Base-by-base conservation (phyloP, 2,888 invertebrate genomes). In the Saturnia pavonia region DNA sequence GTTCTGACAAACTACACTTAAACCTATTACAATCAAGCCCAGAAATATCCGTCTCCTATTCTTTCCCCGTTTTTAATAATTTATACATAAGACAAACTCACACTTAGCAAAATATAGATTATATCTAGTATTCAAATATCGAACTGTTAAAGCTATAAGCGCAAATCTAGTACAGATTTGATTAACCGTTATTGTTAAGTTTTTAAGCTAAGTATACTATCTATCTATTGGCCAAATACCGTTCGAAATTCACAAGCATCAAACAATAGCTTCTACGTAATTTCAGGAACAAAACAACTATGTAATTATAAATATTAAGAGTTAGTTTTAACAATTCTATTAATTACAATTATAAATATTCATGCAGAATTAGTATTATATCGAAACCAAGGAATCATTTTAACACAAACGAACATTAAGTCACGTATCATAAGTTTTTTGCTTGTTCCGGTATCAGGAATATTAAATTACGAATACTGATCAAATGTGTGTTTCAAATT, bases 361-460 rank as follows among this genome's bases (percentile, higher is more conserved):
- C 65, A 40, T 65, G 65, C 19, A 19, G 7, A n/a, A 40, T 65
- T 40, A 40, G 40, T 65, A 65, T 65, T 65, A 40, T 65, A 65
- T 65, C 65, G n/a, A n/a, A 65, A 65, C 65, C 40, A 65, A 65
- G 65, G 11, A 65, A 8, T 40, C 7, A 11, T 65, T 65, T 65
- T 9, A n/a, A 19, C 9, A 40, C 11, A 40, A 65, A n/a, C 3
- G 34, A 9, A 40, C 3, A 40, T 65, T 40, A 65, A 14, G 65
- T 40, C 40, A 65, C 65, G 65, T 65, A 65, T 40, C 34, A 40
- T n/a, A 65, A 4, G 40, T 19, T 65, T 65, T n/a, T 34, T 65
- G 54, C 19, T 22, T n/a, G 54, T 54, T 22, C 54, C 54, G 22
- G 22, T 54, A 54, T 54, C n/a, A 54, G 9, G 22, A 54, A n/a